These are phyloP conservation scores for Tipula helvola DNA, from an alignment of 2,888 invertebrate species.

Conservation along the genomic window DNA sequence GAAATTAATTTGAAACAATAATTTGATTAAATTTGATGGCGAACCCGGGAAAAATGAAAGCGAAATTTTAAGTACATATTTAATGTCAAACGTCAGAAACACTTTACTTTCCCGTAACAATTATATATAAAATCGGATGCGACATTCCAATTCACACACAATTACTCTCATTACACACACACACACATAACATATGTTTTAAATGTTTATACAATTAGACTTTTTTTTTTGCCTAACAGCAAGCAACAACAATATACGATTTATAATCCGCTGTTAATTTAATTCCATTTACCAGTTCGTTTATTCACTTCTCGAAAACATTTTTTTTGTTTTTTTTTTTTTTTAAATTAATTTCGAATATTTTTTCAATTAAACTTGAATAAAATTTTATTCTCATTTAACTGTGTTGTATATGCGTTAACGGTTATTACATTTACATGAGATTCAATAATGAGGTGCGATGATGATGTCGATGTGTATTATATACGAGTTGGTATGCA, in stretches of 20 bases:
- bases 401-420: not conserved
- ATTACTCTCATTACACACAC: not conserved
- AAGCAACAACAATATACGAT: not conserved
- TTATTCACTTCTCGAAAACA: not conserved
- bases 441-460: not conserved
- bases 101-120: not conserved
- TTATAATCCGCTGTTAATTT: not conserved
- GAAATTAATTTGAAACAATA: no score
- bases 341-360: not conserved
- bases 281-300: not conserved
- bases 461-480: not conserved
- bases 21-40: not conserved
- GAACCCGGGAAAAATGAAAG: not conserved
- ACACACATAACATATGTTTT: not conserved
- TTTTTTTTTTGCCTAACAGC: no score
- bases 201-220: no score
- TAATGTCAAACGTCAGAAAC: not conserved
- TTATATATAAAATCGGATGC: not conserved
- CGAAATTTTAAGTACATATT: no score
- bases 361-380: not conserved
- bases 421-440: conserved; percentile 4
- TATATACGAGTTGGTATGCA: not conserved
- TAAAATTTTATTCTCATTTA: not conserved
- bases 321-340: not conserved
- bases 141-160: not conserved